Evolutionary conservation across 1,140 invertebrate genomes (phyloP).

Genomic region (Drosophila nebulosa): DNA sequence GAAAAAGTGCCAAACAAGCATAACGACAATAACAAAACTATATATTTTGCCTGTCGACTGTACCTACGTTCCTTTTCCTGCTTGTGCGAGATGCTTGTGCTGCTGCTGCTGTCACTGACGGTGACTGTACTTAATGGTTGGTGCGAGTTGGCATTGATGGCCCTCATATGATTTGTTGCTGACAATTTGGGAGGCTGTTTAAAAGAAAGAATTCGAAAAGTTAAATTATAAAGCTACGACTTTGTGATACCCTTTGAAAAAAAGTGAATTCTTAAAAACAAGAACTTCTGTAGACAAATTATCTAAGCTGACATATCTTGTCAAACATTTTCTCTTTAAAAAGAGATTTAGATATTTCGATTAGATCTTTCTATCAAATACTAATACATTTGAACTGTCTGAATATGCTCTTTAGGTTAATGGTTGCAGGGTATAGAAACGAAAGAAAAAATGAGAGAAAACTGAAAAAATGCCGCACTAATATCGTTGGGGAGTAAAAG

Average conservation of each 20-base stretch:
- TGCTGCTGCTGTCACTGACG: constrained; percentile 8
- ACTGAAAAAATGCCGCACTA: constrained; percentile 16
- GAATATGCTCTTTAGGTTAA: background rate
- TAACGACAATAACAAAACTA: background rate
- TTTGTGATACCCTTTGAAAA: background rate
- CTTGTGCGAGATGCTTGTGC: background rate
- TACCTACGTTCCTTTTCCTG: background rate
- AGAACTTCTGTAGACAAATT: too few species aligned
- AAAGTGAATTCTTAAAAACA: too few species aligned
- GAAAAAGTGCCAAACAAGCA: background rate
- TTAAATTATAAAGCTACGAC: background rate
- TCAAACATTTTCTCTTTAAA: too few species aligned
- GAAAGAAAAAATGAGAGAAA: constrained; percentile 9
- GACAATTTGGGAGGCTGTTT: constrained; percentile 54
- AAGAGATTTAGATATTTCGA: too few species aligned
- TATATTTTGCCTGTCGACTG: constrained; percentile 20
- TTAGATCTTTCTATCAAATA: too few species aligned
- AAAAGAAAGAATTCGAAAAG: background rate
- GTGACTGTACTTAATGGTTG: constrained; percentile 49
- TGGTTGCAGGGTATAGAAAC: background rate
- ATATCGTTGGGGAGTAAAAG: constrained; percentile 23
- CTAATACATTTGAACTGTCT: background rate
- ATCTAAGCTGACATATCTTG: too few species aligned
- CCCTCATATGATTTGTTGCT: constrained; percentile 59
- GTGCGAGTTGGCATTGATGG: constrained; percentile 46